Conservation (phyloP, 2,888 invertebrate genomes). For the Tachystola acroxantha region DNA sequence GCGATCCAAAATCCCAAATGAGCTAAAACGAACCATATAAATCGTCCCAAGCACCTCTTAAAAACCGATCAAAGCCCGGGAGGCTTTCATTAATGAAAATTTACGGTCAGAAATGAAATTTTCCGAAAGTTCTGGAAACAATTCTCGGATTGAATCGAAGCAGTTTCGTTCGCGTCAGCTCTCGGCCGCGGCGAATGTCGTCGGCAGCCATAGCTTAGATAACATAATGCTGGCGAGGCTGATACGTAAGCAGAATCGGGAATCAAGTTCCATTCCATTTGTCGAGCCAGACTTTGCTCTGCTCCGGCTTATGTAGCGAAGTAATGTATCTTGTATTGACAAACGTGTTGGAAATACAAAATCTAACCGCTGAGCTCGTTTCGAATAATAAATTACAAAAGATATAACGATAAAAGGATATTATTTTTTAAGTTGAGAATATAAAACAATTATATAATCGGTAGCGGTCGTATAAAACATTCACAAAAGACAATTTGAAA, state of each 20-base stretch:
- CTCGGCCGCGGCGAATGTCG: slow-evolving; percentile 10
- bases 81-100: slow-evolving; percentile 7
- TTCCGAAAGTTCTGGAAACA: slow-evolving; percentile 11
- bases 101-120: slow-evolving; percentile 8
- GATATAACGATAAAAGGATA: no score
- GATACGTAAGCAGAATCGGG: slow-evolving; percentile 31
- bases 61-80: background rate
- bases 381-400: no score
- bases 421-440: no score
- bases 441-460: no score
- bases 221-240: slow-evolving; percentile 7
- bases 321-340: no score
- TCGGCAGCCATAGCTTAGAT: slow-evolving; percentile 8
- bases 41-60: slow-evolving; percentile 3
- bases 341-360: no score
- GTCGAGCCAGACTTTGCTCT: slow-evolving; percentile 15
- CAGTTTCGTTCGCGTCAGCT: slow-evolving; percentile 15
- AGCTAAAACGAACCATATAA: slow-evolving; percentile 1
- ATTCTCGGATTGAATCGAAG: slow-evolving; percentile 11
- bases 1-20: background rate
- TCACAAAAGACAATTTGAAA: no score
- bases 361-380: no score
- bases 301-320: no score
- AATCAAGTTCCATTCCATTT: slow-evolving; percentile 18
- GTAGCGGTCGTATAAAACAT: no score